Conservation (phyloP, 2,113 vertebrate species). For the Macquaria ambigua region DNA sequence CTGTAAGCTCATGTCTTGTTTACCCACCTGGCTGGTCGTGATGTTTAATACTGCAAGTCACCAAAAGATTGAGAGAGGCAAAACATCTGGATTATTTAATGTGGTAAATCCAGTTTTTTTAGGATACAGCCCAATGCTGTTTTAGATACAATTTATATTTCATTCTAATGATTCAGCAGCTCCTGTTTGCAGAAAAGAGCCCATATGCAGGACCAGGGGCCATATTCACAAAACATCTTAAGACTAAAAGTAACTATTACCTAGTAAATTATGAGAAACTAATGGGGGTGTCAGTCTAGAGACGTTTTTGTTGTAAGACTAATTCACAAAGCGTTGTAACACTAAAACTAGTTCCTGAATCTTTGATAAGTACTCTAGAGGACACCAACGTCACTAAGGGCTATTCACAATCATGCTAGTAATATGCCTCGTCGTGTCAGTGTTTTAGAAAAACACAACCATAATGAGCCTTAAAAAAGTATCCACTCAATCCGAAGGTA, state of each 20-base stretch:
- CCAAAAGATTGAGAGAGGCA: not conserved
- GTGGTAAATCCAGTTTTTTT: not conserved
- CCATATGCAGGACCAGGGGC: not conserved
- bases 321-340: not conserved
- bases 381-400: not conserved
- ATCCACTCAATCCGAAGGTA: too few species aligned
- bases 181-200: not conserved
- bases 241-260: not conserved
- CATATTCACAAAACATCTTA: not conserved
- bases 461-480: not conserved
- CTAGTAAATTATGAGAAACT: not conserved
- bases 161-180: slow-evolving; percentile 11
- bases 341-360: not conserved
- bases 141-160: slow-evolving; percentile 7
- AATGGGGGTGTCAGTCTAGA: not conserved
- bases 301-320: not conserved
- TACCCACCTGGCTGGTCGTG: not conserved
- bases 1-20: slow-evolving; percentile 11
- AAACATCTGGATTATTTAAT: slow-evolving; percentile 17
- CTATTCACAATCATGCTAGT: not conserved
- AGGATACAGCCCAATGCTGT: slow-evolving; percentile 20
- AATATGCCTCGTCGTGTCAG: not conserved
- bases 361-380: not conserved
- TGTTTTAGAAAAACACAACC: not conserved
- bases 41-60: slow-evolving; percentile 7